Evolutionary conservation across 2,113 vertebrate species (phyloP), one percentile per base, ranked within the genome.

Genomic region (Sylvietta virens): DNA sequence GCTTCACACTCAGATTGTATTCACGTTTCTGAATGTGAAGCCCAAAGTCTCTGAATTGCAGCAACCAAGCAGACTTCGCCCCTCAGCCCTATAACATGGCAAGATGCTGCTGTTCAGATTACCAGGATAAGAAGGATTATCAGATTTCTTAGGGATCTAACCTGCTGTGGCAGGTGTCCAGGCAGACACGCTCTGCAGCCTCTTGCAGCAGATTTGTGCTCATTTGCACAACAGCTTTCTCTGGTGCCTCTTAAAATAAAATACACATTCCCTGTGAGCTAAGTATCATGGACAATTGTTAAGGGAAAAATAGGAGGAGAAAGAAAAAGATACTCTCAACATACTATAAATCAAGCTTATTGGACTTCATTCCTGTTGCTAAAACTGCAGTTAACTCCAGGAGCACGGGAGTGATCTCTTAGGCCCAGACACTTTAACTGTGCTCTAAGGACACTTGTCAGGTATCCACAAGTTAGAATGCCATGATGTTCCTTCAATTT

Each of bases 121-220:
- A 94, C 33, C 60, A 81, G 79, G 72, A 86, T 86, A 66, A 93
- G 71, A 17, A 70, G 60, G 60, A 83, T 93, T 77, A 97, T 45
- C 58, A 80, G 85, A 80, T 80, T 90, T 93, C 35, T 78, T 86
- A 57, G 62, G 78, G 85, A 53, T 53, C 70, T 58, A 85, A 90
- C 53, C 66, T 76, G 74, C 90, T 76, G 66, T 35, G 51, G 82
- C 80, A 90, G 67, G 50, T 88, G 90, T 82, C 64, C 33, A 50
- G 6, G 16, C 42, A 82, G 50, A 64, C 31, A 3, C 73, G 70
- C 53, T 92, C 74, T 37, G 53, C 56, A 84, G 65, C 73, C 58
- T 72, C 14, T 31, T 82, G 71, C 72, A 79, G 57, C 37, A 57
- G 61, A 69, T 77, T 45, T 86, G 54, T 39, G 61, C 8, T 7